Base-by-base conservation (phyloP, 2,797 vertebrate genomes). In the Lerista edwardsae region DNA sequence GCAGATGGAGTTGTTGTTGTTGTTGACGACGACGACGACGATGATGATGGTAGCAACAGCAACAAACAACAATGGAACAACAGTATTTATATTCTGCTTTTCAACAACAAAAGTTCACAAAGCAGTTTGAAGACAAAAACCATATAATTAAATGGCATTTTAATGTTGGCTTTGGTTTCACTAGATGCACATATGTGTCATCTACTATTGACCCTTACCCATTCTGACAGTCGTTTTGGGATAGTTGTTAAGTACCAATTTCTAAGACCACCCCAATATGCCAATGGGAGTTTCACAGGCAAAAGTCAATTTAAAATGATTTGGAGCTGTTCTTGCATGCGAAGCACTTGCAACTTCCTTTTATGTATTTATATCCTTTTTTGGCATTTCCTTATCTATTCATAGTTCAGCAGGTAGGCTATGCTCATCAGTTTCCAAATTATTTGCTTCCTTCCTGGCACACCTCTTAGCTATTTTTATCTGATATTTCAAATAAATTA, bases 401-500 rank as follows among this genome's bases (percentile, higher is more conserved):
- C 91, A 90, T 93, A 95, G 92, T 94, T 94, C 90, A 92, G 91
- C 90, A 92, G 91, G 91, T 93, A 94, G 87, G 88, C 72, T 90
- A 93, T 0, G 75, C 91, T 95, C 93, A 94, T 94, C 94, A 93
- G 86, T 92, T 94, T 93, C 91, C 87, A 95, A 94, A 95, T 95
- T 94, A 94, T 93, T 94, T 92, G 91, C 92, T 91, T 91, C 80
- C 92, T 95, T 94, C 93, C 92, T 93, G 92, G 94, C 90, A 93
- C 93, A 94, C 94, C 93, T 95, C 94, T 92, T 89, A 92, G 92
- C 92, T 95, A 95, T 94, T 95, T 95, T 95, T 94, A 95, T 95
- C 93, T 93, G 93, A 93, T 94, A 92, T 95, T 94, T 94, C 86
- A 94, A 95, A 93, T 93, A 93, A 94, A 95, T 95, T 95, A 90